Base-by-base conservation (phyloP, 1,140 invertebrate genomes). In the Lordiphosa clarofinis region DNA sequence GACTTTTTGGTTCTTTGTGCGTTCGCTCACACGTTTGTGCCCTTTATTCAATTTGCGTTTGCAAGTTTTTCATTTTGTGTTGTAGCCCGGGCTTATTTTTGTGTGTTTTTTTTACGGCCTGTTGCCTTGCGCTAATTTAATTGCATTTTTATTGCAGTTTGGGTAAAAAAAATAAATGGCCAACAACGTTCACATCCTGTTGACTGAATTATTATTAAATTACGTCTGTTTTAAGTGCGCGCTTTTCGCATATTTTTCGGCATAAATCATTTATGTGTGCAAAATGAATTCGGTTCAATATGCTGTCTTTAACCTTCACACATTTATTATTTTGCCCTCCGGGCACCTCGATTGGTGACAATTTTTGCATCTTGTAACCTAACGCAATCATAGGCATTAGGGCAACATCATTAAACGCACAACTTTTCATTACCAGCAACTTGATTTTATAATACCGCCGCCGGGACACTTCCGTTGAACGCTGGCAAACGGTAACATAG, bases 61-160 rank as follows among this genome's bases (percentile, higher is more conserved):
- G 56, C 58, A 63, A 68, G 39, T 69, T 73, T 54, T 67, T 48
- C 6, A 48, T 64, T 46, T 33, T 53, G 13, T 11, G 12, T 52
- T 4, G 47, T 52, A 2, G 24, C 24, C 28, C 12, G 19, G 42
- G 50, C 4, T 43, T 40, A 11, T 24, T 40, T n/a, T 24, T n/a
- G 19, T 19, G 19, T 57, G 28, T 47, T 38, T 24, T 50, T 72
- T 71, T 71, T 63, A 78, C 67, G 54, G 39, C 62, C 53, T 44
- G 49, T 53, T 64, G 72, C 63, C 59, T 72, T 82, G 72, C 56
- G 72, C 78, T 81, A 84, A 81, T 81, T 84, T 84, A 81, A 81
- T 84, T 81, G 76, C 67, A 81, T 68, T 81, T 81, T 81, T 75
- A 81, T 81, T 81, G 75, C 75, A 82, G 68, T 81, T 82, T 65